A percentile compares a stretch with the other conserved stretches of the same genome.
These are phyloP conservation scores for Acleris holmiana DNA, from an alignment of 2,888 invertebrate species.

Conservation along the genomic window DNA sequence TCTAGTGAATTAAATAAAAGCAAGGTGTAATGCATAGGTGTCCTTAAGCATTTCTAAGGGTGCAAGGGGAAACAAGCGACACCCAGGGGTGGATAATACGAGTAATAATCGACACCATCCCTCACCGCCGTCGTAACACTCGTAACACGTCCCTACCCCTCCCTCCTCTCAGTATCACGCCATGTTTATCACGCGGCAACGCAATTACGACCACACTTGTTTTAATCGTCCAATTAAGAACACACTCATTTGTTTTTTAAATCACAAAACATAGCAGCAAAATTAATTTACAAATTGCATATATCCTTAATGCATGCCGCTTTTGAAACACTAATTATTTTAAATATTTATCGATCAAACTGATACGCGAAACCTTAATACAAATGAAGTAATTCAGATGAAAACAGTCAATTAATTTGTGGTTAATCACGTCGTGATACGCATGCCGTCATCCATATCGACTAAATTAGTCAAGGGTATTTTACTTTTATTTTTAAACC, in stretches of 20 bases:
- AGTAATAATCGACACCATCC: constrained; percentile 75
- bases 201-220: constrained; percentile 61
- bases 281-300: constrained; percentile 18
- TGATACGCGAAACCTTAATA: constrained; percentile 47
- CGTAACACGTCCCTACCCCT: constrained; percentile 61
- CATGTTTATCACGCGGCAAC: constrained; percentile 68
- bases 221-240: constrained; percentile 29
- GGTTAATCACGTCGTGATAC: constrained; percentile 58
- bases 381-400: constrained; percentile 57
- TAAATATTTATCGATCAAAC: constrained; percentile 43
- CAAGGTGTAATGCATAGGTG: constrained; percentile 51
- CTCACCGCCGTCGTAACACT: constrained; percentile 65
- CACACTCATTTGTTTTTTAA: constrained; percentile 21
- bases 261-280: constrained; percentile 10
- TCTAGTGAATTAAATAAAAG: constrained; percentile 48
- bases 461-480: constrained; percentile 57
- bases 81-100: constrained; percentile 67
- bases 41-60: constrained; percentile 44
- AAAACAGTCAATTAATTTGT: constrained; percentile 56
- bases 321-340: constrained; percentile 23
- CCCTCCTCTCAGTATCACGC: constrained; percentile 48
- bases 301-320: constrained; percentile 15
- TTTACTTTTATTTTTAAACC: constrained; percentile 41
- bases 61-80: constrained; percentile 50
- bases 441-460: constrained; percentile 54